Conservation (phyloP, 37 sponge, comb jelly and placozoan genomes). For the Amphimedon queenslandica region DNA sequence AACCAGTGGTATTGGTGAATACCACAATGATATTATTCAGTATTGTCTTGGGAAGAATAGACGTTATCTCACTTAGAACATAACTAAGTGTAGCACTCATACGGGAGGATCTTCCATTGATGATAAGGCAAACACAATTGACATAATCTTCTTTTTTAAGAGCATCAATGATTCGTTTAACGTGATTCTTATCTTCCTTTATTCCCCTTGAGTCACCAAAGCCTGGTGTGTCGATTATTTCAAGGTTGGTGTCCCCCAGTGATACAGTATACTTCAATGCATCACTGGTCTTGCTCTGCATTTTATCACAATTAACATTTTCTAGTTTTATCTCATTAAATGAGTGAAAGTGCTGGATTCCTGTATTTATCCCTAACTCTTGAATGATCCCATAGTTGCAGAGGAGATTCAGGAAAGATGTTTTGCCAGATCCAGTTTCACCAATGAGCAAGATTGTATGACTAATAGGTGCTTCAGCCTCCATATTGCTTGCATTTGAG, state of each 20-base stretch:
- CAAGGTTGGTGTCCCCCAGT: constrained; percentile 11
- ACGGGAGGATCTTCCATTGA: constrained; percentile 25
- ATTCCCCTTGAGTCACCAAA: constrained; percentile 39
- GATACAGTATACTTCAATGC: constrained; percentile 6
- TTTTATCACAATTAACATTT: not conserved
- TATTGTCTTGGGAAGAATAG: constrained; percentile 24
- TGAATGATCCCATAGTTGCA: constrained; percentile 1
- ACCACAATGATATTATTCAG: constrained; percentile 37
- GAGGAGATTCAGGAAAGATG: constrained; percentile 16
- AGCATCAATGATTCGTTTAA: constrained; percentile 14
- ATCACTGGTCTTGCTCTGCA: constrained; percentile 39
- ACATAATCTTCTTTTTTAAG: constrained; percentile 13
- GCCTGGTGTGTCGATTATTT: constrained; percentile 38
- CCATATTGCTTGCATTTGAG: too few relatives aligned
- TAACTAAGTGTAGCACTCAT: constrained; percentile 14
- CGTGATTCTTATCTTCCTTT: constrained; percentile 17
- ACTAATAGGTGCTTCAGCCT: too few relatives aligned
- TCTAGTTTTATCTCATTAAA: constrained; percentile 33
- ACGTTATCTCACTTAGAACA: constrained; percentile 27
- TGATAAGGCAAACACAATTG: constrained; percentile 38
- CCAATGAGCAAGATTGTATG: constrained; percentile 18
- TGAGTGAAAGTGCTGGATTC: not conserved
- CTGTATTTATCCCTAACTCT: not conserved
- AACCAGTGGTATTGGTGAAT: constrained; percentile 19
- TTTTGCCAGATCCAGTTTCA: constrained; percentile 28